phyloP scores from a whole-genome alignment of 2,888 invertebrate genomes.

The Pelosia muscerda region DNA sequence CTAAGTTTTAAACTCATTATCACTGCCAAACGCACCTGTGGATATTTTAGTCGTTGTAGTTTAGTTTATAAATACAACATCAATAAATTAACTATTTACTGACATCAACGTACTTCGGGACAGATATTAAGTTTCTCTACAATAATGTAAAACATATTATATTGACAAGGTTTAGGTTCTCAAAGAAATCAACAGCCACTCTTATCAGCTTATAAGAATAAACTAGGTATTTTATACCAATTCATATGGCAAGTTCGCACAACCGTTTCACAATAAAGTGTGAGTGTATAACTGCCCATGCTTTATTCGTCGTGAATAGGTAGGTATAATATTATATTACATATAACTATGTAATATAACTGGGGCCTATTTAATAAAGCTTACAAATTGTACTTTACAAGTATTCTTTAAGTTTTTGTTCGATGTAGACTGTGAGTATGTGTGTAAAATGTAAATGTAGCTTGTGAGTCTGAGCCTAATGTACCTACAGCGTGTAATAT shows the following conservation, averaged over 20 bases:
- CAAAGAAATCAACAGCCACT: background rate
- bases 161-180: background rate
- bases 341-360: too few species aligned
- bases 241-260: background rate
- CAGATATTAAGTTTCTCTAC: background rate
- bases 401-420: too few species aligned
- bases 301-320: too few species aligned
- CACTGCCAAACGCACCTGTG: background rate
- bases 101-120: background rate
- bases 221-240: background rate
- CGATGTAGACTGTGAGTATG: too few species aligned
- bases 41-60: background rate
- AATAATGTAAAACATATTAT: background rate
- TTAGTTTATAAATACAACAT: background rate
- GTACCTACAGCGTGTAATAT: too few species aligned
- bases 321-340: too few species aligned
- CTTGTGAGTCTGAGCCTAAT: too few species aligned
- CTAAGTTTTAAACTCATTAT: background rate
- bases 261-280: background rate
- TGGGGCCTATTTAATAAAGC: too few species aligned
- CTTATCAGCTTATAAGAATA: slow-evolving; percentile 5
- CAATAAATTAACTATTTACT: background rate
- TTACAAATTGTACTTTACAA: too few species aligned
- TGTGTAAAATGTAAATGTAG: too few species aligned
- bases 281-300: too few species aligned